A percentile compares a stretch with the other conserved stretches of the same genome.
Conservation (phyloP, 2,113 vertebrate genomes). For the Octodon degus region DNA sequence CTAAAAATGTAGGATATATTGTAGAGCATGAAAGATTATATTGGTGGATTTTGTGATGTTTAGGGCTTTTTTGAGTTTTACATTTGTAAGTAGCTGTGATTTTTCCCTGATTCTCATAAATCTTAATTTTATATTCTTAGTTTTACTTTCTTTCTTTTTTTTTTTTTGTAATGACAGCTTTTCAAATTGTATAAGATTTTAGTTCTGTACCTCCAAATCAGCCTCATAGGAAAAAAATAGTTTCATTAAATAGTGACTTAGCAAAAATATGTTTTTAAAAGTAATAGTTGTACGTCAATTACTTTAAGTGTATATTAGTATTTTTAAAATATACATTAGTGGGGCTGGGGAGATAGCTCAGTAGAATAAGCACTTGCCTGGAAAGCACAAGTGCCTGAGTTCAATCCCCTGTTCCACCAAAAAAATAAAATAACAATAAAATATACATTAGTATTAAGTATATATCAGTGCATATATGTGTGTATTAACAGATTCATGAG, state of each 20-base stretch:
- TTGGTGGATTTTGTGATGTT: slow-evolving; percentile 39
- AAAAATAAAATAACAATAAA: too few relatives aligned
- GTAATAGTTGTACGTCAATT: neutral
- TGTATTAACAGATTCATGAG: neutral
- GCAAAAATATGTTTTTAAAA: slow-evolving; percentile 29
- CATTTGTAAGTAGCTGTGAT: slow-evolving; percentile 31
- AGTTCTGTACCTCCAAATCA: neutral
- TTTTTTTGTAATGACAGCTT: neutral
- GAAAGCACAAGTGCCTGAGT: too few relatives aligned
- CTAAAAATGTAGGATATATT: neutral
- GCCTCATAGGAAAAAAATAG: neutral
- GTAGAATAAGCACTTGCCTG: too few relatives aligned
- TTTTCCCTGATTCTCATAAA: slow-evolving; percentile 20
- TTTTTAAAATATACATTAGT: neutral
- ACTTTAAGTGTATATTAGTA: neutral
- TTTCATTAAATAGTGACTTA: slow-evolving; percentile 19
- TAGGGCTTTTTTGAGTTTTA: neutral
- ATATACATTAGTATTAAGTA: neutral
- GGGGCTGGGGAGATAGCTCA: too few relatives aligned
- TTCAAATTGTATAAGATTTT: neutral
- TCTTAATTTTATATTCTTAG: slow-evolving; percentile 32
- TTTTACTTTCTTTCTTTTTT: neutral
- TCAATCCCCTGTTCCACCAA: too few relatives aligned
- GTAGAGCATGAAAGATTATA: neutral
- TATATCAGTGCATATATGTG: neutral